phyloP scores from a whole-genome alignment of 2,797 vertebrate species.

The Coccyzus lansbergi region DNA sequence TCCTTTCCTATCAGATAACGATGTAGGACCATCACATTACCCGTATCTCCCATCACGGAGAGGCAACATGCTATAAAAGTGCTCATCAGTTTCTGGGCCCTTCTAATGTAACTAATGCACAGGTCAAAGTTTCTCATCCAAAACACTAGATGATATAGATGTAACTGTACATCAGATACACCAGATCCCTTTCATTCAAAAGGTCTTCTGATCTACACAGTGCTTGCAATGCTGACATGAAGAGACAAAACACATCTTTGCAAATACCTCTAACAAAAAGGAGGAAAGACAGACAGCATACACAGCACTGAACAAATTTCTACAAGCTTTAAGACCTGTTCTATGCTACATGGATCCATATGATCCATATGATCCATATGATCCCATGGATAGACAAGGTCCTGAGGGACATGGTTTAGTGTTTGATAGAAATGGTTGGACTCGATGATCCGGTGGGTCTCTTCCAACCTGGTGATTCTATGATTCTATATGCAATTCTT shows the following conservation, averaged over 20 bases:
- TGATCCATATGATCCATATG: no score
- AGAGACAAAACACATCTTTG: not conserved
- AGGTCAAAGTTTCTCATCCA: not conserved
- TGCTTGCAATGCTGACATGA: not conserved
- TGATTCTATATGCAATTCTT: not conserved
- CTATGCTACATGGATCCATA: not conserved
- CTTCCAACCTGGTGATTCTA: no score
- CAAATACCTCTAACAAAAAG: not conserved
- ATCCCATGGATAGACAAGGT: no score
- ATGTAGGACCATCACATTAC: not conserved
- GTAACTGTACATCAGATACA: accelerated
- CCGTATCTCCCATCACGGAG: accelerated
- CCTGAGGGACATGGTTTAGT: no score
- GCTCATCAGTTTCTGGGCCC: accelerated
- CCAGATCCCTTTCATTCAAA: not conserved
- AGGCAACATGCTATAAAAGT: not conserved
- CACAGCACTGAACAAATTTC: not conserved
- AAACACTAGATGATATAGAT: not conserved
- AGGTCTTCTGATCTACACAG: not conserved
- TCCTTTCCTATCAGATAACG: not conserved
- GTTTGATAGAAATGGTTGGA: no score
- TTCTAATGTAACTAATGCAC: not conserved
- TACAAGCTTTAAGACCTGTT: not conserved
- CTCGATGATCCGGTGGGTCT: no score
- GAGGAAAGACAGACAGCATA: not conserved